A percentile compares a stretch with the other conserved stretches of the same genome.
These are phyloP conservation scores for Bombus balteatus DNA, from an alignment of 1,140 invertebrate species.

Conservation along the genomic window DNA sequence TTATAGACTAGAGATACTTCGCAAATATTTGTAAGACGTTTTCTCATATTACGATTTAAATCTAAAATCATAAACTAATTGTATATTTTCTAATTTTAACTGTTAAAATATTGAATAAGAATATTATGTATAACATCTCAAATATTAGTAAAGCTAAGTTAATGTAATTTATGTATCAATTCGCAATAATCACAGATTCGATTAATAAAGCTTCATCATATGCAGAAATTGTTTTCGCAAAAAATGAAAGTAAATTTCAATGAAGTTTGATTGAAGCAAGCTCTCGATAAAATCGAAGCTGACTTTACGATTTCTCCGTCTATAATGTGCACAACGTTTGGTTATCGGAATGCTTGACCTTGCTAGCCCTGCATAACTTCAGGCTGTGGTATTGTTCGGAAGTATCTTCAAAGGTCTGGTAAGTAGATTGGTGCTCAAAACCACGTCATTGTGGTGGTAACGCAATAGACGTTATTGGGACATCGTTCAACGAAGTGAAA, in stretches of 20 bases:
- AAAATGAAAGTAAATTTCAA: background rate
- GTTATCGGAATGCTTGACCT: conserved; percentile 13
- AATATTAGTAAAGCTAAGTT: too few species aligned
- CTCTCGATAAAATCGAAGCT: background rate
- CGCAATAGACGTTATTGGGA: conserved; percentile 21
- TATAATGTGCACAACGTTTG: background rate
- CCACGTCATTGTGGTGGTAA: background rate
- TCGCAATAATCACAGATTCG: too few species aligned
- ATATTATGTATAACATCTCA: too few species aligned
- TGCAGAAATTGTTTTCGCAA: background rate
- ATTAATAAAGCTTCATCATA: background rate
- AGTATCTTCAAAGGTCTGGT: conserved; percentile 30
- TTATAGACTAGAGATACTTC: too few species aligned
- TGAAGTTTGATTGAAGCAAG: background rate
- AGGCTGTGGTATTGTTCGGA: conserved; percentile 23
- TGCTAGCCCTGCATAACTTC: background rate
- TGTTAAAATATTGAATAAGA: too few species aligned
- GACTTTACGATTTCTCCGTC: background rate
- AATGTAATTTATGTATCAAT: too few species aligned
- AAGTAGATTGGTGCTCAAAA: conserved; percentile 27
- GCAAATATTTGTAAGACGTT: too few species aligned
- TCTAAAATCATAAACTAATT: too few species aligned
- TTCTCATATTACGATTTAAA: too few species aligned
- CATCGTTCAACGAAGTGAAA: background rate
- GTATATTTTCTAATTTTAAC: too few species aligned